Evolutionary conservation across 2,888 invertebrate species (phyloP).

Genomic region (Rotaria magnacalcarata): DNA sequence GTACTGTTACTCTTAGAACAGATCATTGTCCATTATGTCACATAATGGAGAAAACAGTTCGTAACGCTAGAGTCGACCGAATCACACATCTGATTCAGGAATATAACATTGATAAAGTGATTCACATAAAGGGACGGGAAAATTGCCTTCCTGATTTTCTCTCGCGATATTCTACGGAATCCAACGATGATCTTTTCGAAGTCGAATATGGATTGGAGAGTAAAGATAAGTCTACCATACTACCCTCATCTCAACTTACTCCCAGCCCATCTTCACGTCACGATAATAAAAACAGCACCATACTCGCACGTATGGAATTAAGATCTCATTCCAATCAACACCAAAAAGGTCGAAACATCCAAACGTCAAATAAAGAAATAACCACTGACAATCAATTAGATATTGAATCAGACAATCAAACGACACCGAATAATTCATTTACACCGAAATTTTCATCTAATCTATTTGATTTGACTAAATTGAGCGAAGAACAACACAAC

Average conservation of each 20-base stretch:
- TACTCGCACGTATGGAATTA: neutral
- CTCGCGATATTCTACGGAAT: neutral
- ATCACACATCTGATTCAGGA: neutral
- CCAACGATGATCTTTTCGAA: neutral
- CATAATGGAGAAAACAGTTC: neutral
- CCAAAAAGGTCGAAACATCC: too few relatives aligned
- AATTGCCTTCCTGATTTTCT: neutral
- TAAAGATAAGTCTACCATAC: neutral
- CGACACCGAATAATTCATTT: neutral
- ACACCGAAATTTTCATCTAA: neutral
- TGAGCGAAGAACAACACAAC: neutral
- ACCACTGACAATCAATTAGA: too few relatives aligned
- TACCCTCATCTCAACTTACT: neutral
- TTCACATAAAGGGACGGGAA: neutral
- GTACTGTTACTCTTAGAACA: neutral
- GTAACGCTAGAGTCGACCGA: neutral
- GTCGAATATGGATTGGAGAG: neutral
- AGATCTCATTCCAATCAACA: neutral
- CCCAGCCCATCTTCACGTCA: too few relatives aligned
- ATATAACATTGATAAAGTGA: neutral
- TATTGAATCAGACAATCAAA: neutral
- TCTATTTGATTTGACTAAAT: neutral
- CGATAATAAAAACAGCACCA: too few relatives aligned
- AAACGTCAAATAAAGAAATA: too few relatives aligned
- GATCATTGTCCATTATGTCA: neutral